These are phyloP conservation scores for Hydrophis major DNA, from an alignment of 2,797 vertebrate genomes.

Conservation along the genomic window DNA sequence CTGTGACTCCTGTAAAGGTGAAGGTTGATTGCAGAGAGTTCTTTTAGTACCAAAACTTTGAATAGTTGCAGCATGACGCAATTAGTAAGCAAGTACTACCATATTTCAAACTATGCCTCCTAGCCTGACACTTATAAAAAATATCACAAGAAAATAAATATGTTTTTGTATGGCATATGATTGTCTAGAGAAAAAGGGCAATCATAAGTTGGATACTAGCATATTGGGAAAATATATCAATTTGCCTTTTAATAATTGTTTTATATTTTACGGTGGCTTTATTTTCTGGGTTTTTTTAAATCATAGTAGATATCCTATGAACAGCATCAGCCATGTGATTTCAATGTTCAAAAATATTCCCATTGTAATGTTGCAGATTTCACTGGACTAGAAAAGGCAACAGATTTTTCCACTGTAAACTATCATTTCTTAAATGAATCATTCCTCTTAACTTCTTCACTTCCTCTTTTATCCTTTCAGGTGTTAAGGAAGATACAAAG, in stretches of 20 bases:
- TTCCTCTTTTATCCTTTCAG: not conserved
- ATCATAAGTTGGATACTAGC: not conserved
- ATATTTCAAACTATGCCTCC: not conserved
- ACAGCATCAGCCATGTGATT: not conserved
- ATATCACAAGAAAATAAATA: not conserved
- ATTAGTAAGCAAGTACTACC: not conserved
- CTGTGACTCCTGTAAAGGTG: not conserved
- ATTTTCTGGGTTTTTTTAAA: not conserved
- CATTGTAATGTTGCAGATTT: not conserved
- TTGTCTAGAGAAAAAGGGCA: not conserved
- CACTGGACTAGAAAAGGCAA: not conserved
- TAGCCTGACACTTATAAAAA: not conserved
- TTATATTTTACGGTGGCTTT: not conserved
- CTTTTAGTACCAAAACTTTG: not conserved
- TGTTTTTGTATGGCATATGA: not conserved
- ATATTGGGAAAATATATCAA: not conserved
- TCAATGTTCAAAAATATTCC: not conserved
- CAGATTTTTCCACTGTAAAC: not conserved
- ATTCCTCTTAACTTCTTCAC: not conserved
- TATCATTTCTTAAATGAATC: not conserved
- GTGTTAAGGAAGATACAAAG: not conserved
- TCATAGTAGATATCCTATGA: not conserved
- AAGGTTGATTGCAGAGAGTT: not conserved
- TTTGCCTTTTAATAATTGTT: not conserved
- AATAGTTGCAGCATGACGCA: not conserved